These are phyloP conservation scores for Nomia melanderi DNA, from an alignment of 1,140 invertebrate genomes.

Conservation along the genomic window DNA sequence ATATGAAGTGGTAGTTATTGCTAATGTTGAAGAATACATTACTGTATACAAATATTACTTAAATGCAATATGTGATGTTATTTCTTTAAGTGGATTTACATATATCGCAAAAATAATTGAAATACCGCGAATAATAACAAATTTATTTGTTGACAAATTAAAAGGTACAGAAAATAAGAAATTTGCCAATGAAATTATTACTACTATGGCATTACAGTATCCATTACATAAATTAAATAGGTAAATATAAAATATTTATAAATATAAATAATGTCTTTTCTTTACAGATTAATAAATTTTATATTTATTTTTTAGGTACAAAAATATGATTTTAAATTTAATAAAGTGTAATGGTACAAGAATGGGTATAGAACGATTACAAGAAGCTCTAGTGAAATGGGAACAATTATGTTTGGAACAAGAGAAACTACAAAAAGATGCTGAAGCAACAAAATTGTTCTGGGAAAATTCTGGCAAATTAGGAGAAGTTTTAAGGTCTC, in stretches of 20 bases:
- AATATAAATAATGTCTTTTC: conserved; percentile 6
- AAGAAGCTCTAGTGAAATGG: conserved; percentile 81
- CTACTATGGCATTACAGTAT: conserved; percentile 83
- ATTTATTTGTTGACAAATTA: conserved; percentile 83
- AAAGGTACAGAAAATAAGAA: conserved; percentile 80
- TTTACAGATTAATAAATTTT: conserved; percentile 21
- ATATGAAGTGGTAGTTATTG: conserved; percentile 85
- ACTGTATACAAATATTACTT: conserved; percentile 88
- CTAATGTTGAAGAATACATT: conserved; percentile 87
- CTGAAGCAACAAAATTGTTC: conserved; percentile 87
- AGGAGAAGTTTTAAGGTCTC: conserved; percentile 85
- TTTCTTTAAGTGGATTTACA: conserved; percentile 87
- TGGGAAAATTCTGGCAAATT: conserved; percentile 88
- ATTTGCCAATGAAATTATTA: conserved; percentile 82
- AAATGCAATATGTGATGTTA: conserved; percentile 87
- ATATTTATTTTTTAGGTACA: conserved; percentile 70
- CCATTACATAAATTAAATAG: conserved; percentile 83
- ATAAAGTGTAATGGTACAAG: conserved; percentile 72
- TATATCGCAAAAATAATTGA: conserved; percentile 85
- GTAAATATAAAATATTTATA: conserved; percentile 70
- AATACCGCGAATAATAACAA: conserved; percentile 82
- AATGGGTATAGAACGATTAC: conserved; percentile 73
- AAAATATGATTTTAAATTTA: conserved; percentile 72
- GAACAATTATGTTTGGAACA: conserved; percentile 84
- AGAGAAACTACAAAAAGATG: conserved; percentile 84